Base-by-base conservation (phyloP, 2,797 vertebrate genomes). In the Perodicticus potto region DNA sequence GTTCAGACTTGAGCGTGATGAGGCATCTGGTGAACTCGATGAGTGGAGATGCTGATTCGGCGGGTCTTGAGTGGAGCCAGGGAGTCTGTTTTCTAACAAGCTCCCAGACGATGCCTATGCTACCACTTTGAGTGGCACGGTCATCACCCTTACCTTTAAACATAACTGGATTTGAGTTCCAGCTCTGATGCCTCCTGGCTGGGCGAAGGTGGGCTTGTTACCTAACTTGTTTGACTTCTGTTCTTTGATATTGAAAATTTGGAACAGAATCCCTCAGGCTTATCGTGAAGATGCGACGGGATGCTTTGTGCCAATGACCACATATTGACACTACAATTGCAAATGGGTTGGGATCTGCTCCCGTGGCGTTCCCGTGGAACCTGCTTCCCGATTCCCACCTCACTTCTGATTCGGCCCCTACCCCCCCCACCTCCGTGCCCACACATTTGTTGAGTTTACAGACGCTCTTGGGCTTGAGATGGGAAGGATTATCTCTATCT, bases 301-400 rank as follows among this genome's bases (percentile, higher is more conserved):
- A 34, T 27, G 23, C 11, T 29, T 20, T 6, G 3, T 32, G 25
- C 43, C 40, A 40, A 8, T 32, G 73, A 55, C 34, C 45, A 49
- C 13, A 13, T 13, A 1, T 1, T 23, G 19, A 7, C 5, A 16
- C 13, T 22, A 1, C 1, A 23, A n/a, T 85, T 34, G 27, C 1
- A 20, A 40, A 34, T 9, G 8, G 45, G 19, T 2, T 53, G 53
- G 49, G 1, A 5, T 88, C 69, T 34, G 27, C 29, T 77, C 6
- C 0, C 9, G 9, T 12, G 55, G 10, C 25, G 1, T 93, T 49
- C 19, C 7, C 0, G 27, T 25, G 27, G 59, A 37, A 2, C n/a
- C 55, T 16, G 8, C 27, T 59, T 95, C 37, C 76, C 70, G 59
- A 53, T 17, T 82, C 19, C 59, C 9, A 23, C 4, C 23, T 77